Base-by-base conservation (phyloP, 2,888 invertebrate genomes). In the Abrostola tripartita region DNA sequence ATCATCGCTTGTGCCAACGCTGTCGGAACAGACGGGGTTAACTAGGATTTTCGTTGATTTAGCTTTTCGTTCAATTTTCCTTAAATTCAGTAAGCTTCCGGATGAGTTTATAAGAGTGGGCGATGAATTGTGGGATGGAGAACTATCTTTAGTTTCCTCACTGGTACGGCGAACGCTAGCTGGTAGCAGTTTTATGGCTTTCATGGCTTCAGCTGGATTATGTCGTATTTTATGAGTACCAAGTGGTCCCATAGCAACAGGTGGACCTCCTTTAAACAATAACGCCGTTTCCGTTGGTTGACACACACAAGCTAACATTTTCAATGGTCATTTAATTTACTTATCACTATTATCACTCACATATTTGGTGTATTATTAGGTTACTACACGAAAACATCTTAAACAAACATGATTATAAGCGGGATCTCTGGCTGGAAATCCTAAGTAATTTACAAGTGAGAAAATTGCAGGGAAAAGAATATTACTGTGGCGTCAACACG, bases 281-380 rank as follows among this genome's bases (percentile, higher is more conserved):
- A 95, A 85, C 61, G 94, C 94, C 74, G 95, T 95, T 83, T 96
- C 96, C 78, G 95, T 92, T 69, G 96, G 96, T 87, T 96, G 96
- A 88, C 96, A 96, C 79, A 96, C 96, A 92, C 96, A 96, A 84
- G 96, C 96, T 93, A 96, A 92, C 96, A 96, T 96, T 90, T 92
- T 95, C 78, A 88, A 85, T 74, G 67, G 80, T 88, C 91, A 89
- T 88, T 81, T 76, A 83, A 65, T 65, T 81, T 80, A 82, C 81
- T 82, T 88, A 86, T 76, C 74, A 87, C 87, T 89, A 85, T 82
- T 88, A 88, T 88, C 88, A 90, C 88, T 89, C 77, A 86, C 88
- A 91, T 89, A 65, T 82, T 88, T 88, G 85, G 80, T 89, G 85
- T 80, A 78, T 62, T 68, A 71, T 61, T 65, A 50, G 49, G 44